Evolutionary conservation across 2,113 vertebrate species (phyloP).

Genomic region (Lathamus discolor): DNA sequence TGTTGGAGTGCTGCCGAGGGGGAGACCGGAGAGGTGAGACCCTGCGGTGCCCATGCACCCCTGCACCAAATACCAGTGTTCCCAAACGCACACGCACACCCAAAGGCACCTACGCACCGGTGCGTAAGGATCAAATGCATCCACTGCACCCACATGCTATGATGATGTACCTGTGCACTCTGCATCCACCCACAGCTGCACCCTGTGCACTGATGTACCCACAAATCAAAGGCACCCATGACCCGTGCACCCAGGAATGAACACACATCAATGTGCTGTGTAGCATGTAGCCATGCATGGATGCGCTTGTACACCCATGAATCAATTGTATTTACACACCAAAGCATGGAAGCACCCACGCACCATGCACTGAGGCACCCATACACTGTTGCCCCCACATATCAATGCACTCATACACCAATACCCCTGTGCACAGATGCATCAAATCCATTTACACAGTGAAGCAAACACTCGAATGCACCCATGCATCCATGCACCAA

Average conservation of each 20-base stretch:
- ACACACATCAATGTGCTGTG: rapidly evolving
- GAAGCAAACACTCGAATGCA: background rate
- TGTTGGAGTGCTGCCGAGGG: conserved; percentile 77
- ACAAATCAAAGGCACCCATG: too few species aligned
- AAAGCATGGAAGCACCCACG: rapidly evolving
- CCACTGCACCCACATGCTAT: background rate
- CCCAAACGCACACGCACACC: rapidly evolving
- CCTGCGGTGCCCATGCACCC: rapidly evolving
- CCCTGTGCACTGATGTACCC: rapidly evolving
- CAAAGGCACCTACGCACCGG: rapidly evolving
- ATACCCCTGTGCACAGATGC: background rate
- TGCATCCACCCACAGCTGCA: rapidly evolving
- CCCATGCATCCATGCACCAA: background rate
- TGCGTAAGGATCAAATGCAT: rapidly evolving
- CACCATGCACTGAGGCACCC: background rate
- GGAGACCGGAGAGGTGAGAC: background rate
- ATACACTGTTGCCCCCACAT: rapidly evolving
- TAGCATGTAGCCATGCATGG: rapidly evolving
- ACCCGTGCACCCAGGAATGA: rapidly evolving
- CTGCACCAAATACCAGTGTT: background rate
- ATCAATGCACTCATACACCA: rapidly evolving
- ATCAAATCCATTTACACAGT: background rate
- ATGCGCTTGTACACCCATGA: rapidly evolving
- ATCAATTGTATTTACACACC: background rate
- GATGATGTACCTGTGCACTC: rapidly evolving